Percentiles rank a stretch among this genome's conserved stretches.
phyloP scores from a whole-genome alignment of 2,113 vertebrate species.

The Tyto alba region DNA sequence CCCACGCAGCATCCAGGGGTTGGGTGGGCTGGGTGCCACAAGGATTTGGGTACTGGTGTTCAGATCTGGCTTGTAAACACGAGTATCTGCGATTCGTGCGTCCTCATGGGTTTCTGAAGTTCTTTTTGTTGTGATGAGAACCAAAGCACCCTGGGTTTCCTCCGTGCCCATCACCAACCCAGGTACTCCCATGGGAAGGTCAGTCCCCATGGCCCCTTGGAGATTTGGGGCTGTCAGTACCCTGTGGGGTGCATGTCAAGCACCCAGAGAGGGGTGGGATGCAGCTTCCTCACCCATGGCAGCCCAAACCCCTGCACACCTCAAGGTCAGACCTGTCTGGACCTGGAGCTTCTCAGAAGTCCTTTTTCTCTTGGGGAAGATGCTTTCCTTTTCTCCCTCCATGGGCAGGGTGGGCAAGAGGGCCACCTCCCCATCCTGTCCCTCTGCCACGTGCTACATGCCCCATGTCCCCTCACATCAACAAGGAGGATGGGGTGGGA shows the following conservation, averaged over 20 bases:
- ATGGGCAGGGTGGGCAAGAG: background rate
- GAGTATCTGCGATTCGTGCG: accelerated
- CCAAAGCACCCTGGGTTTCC: background rate
- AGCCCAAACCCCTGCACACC: background rate
- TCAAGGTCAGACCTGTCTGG: background rate
- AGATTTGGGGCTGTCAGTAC: background rate
- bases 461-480: background rate
- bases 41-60: background rate
- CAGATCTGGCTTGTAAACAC: background rate
- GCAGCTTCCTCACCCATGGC: background rate
- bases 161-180: background rate
- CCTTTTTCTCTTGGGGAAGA: background rate
- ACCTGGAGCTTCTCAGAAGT: background rate
- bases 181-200: background rate
- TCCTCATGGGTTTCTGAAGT: background rate
- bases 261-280: background rate
- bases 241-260: background rate
- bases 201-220: background rate
- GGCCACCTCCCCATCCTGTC: background rate
- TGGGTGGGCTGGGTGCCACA: background rate
- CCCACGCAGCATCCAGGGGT: background rate
- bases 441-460: background rate
- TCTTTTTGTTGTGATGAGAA: background rate
- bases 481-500: background rate
- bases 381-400: background rate